These are phyloP conservation scores for Xestia ashworthii DNA, from an alignment of 2,888 invertebrate genomes.

Conservation along the genomic window DNA sequence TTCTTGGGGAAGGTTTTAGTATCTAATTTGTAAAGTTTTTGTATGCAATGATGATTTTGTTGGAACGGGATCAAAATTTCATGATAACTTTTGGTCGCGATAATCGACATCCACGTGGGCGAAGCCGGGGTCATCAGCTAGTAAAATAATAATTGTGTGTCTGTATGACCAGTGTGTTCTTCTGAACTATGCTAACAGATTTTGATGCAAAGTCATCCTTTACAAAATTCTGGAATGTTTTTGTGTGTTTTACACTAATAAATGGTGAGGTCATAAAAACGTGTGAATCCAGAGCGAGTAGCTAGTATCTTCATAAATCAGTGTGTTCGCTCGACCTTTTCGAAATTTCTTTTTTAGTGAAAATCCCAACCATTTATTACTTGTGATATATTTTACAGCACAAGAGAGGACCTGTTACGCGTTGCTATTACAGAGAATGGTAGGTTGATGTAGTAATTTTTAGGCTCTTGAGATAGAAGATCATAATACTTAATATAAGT, in stretches of 20 bases:
- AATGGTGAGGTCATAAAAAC: not conserved
- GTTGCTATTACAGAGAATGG: constrained; percentile 18
- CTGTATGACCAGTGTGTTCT: not conserved
- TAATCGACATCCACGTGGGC: no score
- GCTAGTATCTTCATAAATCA: constrained; percentile 57
- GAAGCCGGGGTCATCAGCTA: no score
- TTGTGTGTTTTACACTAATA: no score
- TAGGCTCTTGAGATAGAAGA: not conserved
- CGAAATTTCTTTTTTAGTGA: constrained; percentile 48
- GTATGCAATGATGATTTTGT: no score
- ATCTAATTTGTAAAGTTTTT: no score
- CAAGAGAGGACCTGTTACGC: constrained; percentile 33
- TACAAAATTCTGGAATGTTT: not conserved
- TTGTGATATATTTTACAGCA: constrained; percentile 47
- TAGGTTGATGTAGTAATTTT: constrained; percentile 35
- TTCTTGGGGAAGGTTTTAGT: no score
- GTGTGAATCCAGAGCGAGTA: not conserved
- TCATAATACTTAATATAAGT: not conserved
- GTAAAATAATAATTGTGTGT: not conserved
- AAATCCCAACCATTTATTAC: constrained; percentile 49
- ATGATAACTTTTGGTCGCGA: no score
- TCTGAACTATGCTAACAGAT: not conserved
- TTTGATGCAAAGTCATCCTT: not conserved
- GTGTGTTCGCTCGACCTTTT: constrained; percentile 38
- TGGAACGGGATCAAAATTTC: no score